Conservation (phyloP, 2,113 vertebrate species). For the Protobothrops mucrosquamatus region DNA sequence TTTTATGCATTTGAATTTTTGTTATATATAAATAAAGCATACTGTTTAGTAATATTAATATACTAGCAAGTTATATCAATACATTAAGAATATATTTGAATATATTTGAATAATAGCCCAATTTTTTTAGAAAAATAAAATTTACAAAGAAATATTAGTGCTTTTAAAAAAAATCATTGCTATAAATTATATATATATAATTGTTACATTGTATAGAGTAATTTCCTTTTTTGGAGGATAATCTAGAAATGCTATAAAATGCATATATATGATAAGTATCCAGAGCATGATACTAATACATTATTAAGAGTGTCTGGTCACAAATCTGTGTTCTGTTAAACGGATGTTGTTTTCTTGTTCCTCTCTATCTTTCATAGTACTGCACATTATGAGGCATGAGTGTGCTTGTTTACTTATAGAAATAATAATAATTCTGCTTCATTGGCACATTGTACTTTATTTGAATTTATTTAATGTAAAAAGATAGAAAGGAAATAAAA, state of each 20-base stretch:
- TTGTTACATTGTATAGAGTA: not conserved
- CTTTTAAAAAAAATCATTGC: not conserved
- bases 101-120: not conserved
- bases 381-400: not conserved
- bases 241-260: not conserved
- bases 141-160: slow-evolving; percentile 4
- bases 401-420: fast-evolving
- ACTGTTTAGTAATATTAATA: not conserved
- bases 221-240: not conserved
- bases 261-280: not conserved
- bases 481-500: not conserved
- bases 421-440: fast-evolving
- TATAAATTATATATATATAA: not conserved
- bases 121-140: not conserved
- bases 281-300: not conserved
- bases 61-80: not conserved
- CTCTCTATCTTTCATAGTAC: not conserved
- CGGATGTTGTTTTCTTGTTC: not conserved
- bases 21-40: not conserved
- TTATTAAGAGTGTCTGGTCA: not conserved
- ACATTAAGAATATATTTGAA: not conserved
- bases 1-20: not conserved
- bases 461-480: not conserved
- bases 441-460: not conserved
- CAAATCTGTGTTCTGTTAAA: not conserved